A percentile compares a stretch with the other conserved stretches of the same genome.
Evolutionary conservation across 37 sponge, comb jelly and placozoan genomes (phyloP).

Genomic region (Bolinopsis microptera): DNA sequence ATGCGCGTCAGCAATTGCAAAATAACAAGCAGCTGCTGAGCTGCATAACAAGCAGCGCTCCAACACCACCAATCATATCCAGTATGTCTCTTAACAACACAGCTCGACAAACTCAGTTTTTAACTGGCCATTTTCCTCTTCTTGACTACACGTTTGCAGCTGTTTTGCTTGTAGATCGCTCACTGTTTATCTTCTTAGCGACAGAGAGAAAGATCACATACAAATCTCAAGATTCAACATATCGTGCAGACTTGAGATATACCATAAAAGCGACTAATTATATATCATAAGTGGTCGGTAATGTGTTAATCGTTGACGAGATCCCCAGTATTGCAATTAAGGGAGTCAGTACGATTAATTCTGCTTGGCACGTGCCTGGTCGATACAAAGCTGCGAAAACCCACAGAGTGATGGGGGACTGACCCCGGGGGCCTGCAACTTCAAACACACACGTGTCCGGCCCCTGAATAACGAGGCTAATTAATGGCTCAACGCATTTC

Average conservation of each 20-base stretch:
- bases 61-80: background rate
- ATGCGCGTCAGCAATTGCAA: background rate
- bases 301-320: background rate
- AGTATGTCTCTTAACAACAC: background rate
- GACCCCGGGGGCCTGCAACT: background rate
- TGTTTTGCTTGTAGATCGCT: background rate
- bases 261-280: too few relatives aligned
- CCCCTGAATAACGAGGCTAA: background rate
- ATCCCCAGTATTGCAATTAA: background rate
- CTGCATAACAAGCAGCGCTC: background rate
- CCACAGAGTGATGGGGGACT: background rate
- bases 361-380: background rate
- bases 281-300: background rate
- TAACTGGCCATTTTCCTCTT: background rate
- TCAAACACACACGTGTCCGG: background rate
- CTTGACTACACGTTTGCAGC: background rate
- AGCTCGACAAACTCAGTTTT: background rate
- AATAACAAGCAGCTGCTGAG: background rate
- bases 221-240: too few relatives aligned
- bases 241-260: too few relatives aligned
- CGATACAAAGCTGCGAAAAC: background rate
- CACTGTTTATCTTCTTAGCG: background rate
- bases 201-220: too few relatives aligned
- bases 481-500: background rate
- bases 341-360: background rate